Evolutionary conservation across 2,113 vertebrate species (phyloP).

Genomic region (Periophthalmodon schlosseri): DNA sequence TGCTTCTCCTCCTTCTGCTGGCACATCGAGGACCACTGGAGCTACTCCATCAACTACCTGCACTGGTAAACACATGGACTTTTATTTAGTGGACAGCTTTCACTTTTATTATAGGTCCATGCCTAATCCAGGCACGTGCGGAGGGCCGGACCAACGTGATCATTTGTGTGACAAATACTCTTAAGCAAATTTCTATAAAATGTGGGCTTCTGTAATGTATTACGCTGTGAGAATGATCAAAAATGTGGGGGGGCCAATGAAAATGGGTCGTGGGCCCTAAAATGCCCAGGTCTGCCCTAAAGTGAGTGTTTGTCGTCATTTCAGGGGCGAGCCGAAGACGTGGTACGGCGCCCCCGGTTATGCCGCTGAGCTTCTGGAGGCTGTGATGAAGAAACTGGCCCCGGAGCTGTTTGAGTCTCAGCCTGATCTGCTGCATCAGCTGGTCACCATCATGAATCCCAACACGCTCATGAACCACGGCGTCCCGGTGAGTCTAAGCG

Average conservation of each 20-base stretch:
- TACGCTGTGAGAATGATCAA: too few relatives aligned
- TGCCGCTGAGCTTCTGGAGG: slow-evolving; percentile 93
- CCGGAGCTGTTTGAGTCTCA: slow-evolving; percentile 96
- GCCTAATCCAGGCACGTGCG: too few relatives aligned
- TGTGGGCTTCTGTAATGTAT: too few relatives aligned
- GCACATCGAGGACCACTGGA: slow-evolving; percentile 99
- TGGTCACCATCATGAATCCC: slow-evolving; percentile 99
- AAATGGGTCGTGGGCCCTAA: too few relatives aligned
- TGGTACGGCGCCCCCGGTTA: slow-evolving; percentile 97
- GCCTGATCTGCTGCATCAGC: slow-evolving; percentile 96
- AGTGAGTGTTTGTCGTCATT: slow-evolving; percentile 11
- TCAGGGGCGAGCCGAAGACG: slow-evolving; percentile 97
- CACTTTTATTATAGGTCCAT: too few relatives aligned
- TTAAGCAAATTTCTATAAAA: too few relatives aligned
- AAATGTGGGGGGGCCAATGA: too few relatives aligned
- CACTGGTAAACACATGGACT: slow-evolving; percentile 82
- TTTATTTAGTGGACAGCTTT: not conserved
- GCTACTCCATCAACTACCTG: slow-evolving; percentile 97
- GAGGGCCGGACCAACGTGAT: too few relatives aligned
- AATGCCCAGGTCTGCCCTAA: too few relatives aligned
- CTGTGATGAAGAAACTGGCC: slow-evolving; percentile 95
- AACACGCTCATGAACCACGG: slow-evolving; percentile 96
- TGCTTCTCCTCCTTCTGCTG: slow-evolving; percentile 99
- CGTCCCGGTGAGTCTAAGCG: slow-evolving; percentile 84
- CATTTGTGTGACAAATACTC: too few relatives aligned